Evolutionary conservation across 1,140 invertebrate genomes (phyloP).

Genomic region (Aphis craccivora): DNA sequence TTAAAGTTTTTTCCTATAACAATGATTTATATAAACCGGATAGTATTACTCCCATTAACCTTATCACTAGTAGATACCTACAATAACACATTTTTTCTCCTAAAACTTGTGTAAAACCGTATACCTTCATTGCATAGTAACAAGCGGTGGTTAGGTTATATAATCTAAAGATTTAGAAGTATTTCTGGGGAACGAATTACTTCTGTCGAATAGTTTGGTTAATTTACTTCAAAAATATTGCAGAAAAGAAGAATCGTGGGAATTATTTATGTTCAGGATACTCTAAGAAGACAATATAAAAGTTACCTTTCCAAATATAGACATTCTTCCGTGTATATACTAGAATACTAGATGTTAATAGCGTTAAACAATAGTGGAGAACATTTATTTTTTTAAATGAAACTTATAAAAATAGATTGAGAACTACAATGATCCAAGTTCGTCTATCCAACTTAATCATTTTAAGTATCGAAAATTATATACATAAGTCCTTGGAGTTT

Average conservation of each 20-base stretch:
- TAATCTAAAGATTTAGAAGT: neutral
- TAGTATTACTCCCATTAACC: no score
- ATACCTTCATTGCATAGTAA: no score
- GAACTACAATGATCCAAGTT: neutral
- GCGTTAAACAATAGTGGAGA: neutral
- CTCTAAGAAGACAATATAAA: no score
- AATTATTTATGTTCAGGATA: neutral
- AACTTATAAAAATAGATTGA: neutral
- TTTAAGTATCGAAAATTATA: neutral
- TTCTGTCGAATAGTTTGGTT: neutral
- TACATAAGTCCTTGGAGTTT: neutral
- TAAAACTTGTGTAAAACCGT: no score
- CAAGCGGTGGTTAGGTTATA: neutral
- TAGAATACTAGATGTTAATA: neutral
- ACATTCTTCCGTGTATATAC: neutral
- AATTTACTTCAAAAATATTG: neutral
- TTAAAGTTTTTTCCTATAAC: no score
- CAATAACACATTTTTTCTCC: no score
- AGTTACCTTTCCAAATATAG: neutral
- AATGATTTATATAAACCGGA: no score
- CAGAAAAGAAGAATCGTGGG: neutral
- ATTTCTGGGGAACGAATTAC: neutral
- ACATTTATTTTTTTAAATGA: neutral
- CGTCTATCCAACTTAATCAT: neutral
- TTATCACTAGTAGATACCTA: no score